phyloP scores from a whole-genome alignment of 2,888 invertebrate species.

The Neoaliturus tenellus region DNA sequence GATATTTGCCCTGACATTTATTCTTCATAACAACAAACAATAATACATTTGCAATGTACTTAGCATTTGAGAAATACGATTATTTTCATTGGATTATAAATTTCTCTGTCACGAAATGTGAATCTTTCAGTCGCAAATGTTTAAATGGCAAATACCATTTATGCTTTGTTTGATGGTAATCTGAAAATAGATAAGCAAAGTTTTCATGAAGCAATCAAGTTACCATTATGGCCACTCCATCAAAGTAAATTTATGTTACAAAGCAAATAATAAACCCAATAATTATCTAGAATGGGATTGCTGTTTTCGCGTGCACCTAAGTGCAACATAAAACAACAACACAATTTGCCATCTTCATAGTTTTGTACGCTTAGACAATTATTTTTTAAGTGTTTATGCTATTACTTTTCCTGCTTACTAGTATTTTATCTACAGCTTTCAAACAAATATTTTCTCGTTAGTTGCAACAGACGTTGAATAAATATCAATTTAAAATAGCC shows the following conservation, averaged over 20 bases:
- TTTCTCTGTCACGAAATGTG: neutral
- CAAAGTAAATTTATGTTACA: neutral
- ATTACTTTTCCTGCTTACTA: too few species aligned
- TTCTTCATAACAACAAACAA: constrained; percentile 15
- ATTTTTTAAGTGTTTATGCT: too few species aligned
- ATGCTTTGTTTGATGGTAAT: neutral
- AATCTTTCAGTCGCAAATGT: constrained; percentile 2
- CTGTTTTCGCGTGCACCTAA: too few species aligned
- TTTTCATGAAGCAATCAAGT: neutral
- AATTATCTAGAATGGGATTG: too few species aligned
- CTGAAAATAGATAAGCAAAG: neutral
- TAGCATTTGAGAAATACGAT: neutral
- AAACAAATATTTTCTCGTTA: too few species aligned
- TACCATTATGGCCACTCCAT: neutral
- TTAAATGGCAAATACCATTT: neutral
- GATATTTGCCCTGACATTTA: neutral
- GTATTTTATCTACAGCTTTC: too few species aligned
- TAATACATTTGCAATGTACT: neutral
- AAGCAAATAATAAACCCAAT: too few species aligned
- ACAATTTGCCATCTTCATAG: too few species aligned
- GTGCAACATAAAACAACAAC: too few species aligned
- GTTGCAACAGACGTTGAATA: too few species aligned
- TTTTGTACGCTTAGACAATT: too few species aligned
- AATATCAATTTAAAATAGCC: too few species aligned
- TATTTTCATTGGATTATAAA: constrained; percentile 5